phyloP scores from a whole-genome alignment of 2,797 vertebrate species.

The Malurus splendens region DNA sequence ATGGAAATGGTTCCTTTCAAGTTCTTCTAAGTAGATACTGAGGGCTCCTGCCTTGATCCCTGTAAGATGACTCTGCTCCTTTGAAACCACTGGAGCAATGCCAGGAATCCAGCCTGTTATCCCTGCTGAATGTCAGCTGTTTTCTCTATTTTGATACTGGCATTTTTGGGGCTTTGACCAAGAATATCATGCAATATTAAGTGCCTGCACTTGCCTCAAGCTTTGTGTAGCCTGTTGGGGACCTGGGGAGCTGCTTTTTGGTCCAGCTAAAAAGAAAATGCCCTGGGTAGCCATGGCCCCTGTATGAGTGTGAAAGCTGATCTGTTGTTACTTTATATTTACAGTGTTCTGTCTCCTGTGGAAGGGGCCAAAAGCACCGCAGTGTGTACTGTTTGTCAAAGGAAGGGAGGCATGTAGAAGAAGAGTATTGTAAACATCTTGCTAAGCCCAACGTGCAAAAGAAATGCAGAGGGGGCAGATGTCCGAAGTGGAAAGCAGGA shows the following conservation, averaged over 20 bases:
- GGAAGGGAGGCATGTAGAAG: slow-evolving; percentile 80
- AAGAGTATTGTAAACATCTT: slow-evolving; percentile 85
- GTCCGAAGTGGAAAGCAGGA: slow-evolving; percentile 91
- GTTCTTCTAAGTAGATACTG: not conserved
- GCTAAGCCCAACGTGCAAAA: slow-evolving; percentile 83
- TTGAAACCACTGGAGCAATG: slow-evolving; percentile 7
- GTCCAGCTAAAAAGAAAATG: not conserved
- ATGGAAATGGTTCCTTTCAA: slow-evolving; percentile 25
- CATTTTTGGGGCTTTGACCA: not conserved
- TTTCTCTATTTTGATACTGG: not conserved
- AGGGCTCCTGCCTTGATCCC: slow-evolving; percentile 18
- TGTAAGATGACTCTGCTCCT: slow-evolving; percentile 14
- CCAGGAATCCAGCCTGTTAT: slow-evolving; percentile 16
- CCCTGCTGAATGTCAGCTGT: slow-evolving; percentile 43
- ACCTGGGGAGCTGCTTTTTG: not conserved
- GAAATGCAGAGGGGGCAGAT: slow-evolving; percentile 86
- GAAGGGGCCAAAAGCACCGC: slow-evolving; percentile 86
- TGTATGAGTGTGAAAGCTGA: slow-evolving; percentile 17
- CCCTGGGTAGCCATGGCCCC: not conserved
- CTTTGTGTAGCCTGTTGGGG: not conserved
- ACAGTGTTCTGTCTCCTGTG: slow-evolving; percentile 93
- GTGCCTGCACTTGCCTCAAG: not conserved
- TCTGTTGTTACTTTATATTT: slow-evolving; percentile 71
- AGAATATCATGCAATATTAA: not conserved
- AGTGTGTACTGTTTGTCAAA: slow-evolving; percentile 86